Base-by-base conservation (phyloP, 2,113 vertebrate genomes). In the Mesocricetus auratus region DNA sequence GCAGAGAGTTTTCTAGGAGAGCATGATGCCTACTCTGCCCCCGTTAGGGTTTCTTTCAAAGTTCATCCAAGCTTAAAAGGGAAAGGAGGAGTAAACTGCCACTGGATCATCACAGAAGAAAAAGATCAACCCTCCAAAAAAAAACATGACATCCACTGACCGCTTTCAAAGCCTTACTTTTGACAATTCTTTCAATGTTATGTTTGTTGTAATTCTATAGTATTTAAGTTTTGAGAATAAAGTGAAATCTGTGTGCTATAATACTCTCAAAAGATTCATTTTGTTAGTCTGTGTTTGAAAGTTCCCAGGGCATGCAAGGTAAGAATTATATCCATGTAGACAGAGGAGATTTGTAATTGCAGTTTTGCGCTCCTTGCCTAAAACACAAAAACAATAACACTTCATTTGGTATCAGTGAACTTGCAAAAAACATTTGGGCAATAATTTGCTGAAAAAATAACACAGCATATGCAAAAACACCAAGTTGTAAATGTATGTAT, bases 11-110 rank as follows among this genome's bases (percentile, higher is more conserved):
- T 73, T 81, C 71, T 86, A 4, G 64, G n/a, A 79, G 89, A 69
- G 83, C 50, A 79, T 60, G 42, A 62, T 60, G 47, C 13, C 8
- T 73, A 17, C 73, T 74, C 42, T 86, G 33, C 36, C 47, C 29
- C 47, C 22, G 71, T 56, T 50, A 42, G 93, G 62, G 85, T 50
- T 94, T 93, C 89, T 87, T 85, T 83, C 58, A 36, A 90, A 93
- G 94, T 93, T 73, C 89, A 95, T 69, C 74, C 79, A 64, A 97
- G 74, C 90, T 90, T 93, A 95, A 94, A 97, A 93, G 68, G 79
- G 64, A 96, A 94, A 91, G 26, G 33, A 93, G 89, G 22, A 95
- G 87, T 83, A 96, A 96, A 97, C 26, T 92, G 87, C 3, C n/a
- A 92, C 42, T 90, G 86, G 42, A 89, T 85, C 90, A 93, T 89